Evolutionary conservation across 2,888 invertebrate species (phyloP), one percentile per base, ranked within the genome.

Genomic region (Microchrysa polita): DNA sequence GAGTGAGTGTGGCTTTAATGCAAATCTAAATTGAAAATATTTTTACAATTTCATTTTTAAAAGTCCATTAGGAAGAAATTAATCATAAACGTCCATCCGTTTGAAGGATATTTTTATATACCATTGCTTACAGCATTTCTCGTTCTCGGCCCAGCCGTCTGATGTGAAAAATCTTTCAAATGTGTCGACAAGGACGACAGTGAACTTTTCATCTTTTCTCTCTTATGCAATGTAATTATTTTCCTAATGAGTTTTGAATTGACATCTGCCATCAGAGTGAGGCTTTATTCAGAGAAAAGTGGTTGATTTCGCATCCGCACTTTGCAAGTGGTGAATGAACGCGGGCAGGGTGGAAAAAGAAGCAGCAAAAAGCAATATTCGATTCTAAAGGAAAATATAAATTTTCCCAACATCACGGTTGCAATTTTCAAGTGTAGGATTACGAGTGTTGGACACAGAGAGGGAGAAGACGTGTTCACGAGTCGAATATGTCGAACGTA

Each of bases 161-260:
- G 18, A 57, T 22, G 18, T 22, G 57, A 22, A 57, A n/a, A 57
- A 16, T 57, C 22, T n/a, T 57, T 9, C 65, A n/a, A n/a, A n/a
- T n/a, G n/a, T n/a, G n/a, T n/a, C 14, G 22, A 14, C 44, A 23
- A 65, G 12, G 22, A 14, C 44, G 52, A 65, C 22, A 65, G 12
- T 22, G 14, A 65, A 65, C 44, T 65, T 48, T 48, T 48, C 65
- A 65, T 65, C 67, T 53, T 34, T 34, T 34, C 27, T 34, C 27
- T 7, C n/a, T n/a, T n/a, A n/a, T 55, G 27, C 53, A 53, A 67
- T 55, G 53, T 67, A 67, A 67, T 71, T 71, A 71, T 71, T 57
- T 57, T 61, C 48, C 72, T 75, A 75, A 75, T 75, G 75, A 75
- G 60, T 75, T 75, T 75, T 75, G 73, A 75, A 74, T 73, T 75